Evolutionary conservation across 1,140 invertebrate genomes (phyloP).

Genomic region (Bombus vancouverensis): DNA sequence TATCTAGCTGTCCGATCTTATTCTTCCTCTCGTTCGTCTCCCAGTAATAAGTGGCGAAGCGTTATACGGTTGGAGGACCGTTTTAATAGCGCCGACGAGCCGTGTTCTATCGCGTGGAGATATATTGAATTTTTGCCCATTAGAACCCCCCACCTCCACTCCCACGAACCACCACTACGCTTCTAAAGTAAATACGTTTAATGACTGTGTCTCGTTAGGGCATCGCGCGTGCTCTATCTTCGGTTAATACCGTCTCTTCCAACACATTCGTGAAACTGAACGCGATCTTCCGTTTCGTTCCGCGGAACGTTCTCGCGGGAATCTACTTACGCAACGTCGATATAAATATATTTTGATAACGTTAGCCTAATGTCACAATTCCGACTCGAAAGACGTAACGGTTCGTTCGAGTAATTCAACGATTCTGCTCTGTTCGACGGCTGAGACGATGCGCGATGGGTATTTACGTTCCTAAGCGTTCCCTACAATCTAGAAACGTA

Average conservation of each 20-base stretch:
- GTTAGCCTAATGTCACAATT: neutral
- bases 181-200: conserved; percentile 78
- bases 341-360: too few relatives aligned
- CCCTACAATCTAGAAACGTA: too few relatives aligned
- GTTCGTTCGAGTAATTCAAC: too few relatives aligned
- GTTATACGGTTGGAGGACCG: conserved; percentile 72
- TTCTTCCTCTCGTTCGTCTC: conserved; percentile 65
- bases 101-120: conserved; percentile 78
- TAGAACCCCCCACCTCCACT: conserved; percentile 35
- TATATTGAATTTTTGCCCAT: conserved; percentile 79
- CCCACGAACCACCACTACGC: conserved; percentile 53
- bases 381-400: neutral
- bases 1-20: conserved; percentile 65
- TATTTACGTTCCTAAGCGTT: too few relatives aligned
- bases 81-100: conserved; percentile 74
- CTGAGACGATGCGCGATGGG: too few relatives aligned
- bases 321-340: neutral
- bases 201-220: conserved; percentile 77
- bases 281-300: conserved; percentile 31
- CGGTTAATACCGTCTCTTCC: conserved; percentile 36
- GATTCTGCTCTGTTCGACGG: too few relatives aligned
- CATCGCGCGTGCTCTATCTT: conserved; percentile 73
- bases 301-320: neutral
- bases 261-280: conserved; percentile 26
- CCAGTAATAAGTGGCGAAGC: conserved; percentile 63